phyloP scores from a whole-genome alignment of 2,797 vertebrate species.

The Chelon labrosus region DNA sequence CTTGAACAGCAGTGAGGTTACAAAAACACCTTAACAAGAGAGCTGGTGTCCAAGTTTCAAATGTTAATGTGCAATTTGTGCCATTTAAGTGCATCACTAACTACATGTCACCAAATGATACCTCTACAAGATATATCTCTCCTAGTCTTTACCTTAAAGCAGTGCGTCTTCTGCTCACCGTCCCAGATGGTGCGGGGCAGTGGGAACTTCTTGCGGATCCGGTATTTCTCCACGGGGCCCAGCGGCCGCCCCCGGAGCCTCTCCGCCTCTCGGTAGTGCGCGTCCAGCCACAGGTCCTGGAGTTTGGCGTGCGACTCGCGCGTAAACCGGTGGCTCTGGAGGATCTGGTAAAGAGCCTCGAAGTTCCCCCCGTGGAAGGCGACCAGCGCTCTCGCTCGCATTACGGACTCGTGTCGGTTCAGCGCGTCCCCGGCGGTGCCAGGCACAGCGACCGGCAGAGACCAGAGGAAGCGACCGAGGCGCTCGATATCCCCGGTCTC shows the following conservation, averaged over 20 bases:
- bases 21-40: slow-evolving; percentile 6
- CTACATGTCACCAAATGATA: neutral
- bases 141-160: slow-evolving; percentile 83
- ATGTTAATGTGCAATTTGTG: neutral
- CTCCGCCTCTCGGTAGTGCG: slow-evolving; percentile 88
- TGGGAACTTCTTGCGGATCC: slow-evolving; percentile 90
- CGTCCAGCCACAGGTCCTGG: slow-evolving; percentile 88
- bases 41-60: neutral
- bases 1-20: slow-evolving; percentile 13
- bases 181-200: slow-evolving; percentile 89
- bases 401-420: slow-evolving; percentile 86
- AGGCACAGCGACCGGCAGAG: slow-evolving; percentile 84
- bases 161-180: slow-evolving; percentile 89
- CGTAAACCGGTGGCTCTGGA: slow-evolving; percentile 87
- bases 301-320: slow-evolving; percentile 88
- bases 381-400: slow-evolving; percentile 86
- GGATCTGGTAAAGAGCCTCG: slow-evolving; percentile 86
- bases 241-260: slow-evolving; percentile 84
- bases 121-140: neutral
- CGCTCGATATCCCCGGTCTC: slow-evolving; percentile 89
- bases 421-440: slow-evolving; percentile 83
- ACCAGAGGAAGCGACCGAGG: slow-evolving; percentile 88
- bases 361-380: slow-evolving; percentile 88
- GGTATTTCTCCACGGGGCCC: slow-evolving; percentile 88
- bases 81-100: neutral